phyloP scores from a whole-genome alignment of 2,888 invertebrate genomes.

The Pheosia tremula region DNA sequence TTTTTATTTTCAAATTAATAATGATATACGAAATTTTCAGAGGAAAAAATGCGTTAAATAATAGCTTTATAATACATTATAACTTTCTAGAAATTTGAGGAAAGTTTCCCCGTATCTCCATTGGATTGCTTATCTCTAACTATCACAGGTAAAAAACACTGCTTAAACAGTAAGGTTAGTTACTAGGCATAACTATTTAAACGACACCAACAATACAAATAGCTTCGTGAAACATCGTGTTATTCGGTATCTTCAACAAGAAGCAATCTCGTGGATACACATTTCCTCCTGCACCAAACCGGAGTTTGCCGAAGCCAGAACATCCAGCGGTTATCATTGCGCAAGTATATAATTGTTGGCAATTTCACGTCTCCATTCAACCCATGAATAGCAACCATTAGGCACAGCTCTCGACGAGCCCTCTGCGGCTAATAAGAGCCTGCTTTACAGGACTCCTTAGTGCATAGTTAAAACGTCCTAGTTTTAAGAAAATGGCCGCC shows the following conservation, averaged over 20 bases:
- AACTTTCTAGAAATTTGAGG: too few species aligned
- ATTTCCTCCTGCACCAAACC: slow-evolving; percentile 35
- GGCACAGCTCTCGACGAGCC: slow-evolving; percentile 73
- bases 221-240: neutral
- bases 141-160: too few species aligned
- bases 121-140: too few species aligned
- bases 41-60: too few species aligned
- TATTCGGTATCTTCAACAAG: too few species aligned
- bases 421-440: slow-evolving; percentile 82
- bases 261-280: neutral
- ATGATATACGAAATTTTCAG: too few species aligned
- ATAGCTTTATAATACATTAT: too few species aligned
- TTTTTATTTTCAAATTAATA: too few species aligned
- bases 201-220: too few species aligned
- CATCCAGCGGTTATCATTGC: slow-evolving; percentile 81
- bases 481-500: slow-evolving; percentile 57
- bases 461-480: slow-evolving; percentile 71
- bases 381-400: slow-evolving; percentile 81
- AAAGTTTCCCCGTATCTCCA: too few species aligned
- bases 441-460: slow-evolving; percentile 78
- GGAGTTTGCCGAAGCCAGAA: slow-evolving; percentile 60
- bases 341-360: slow-evolving; percentile 83
- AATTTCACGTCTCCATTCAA: slow-evolving; percentile 81
- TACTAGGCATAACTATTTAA: too few species aligned
- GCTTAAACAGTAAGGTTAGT: too few species aligned